These are phyloP conservation scores for Gobionotothen gibberifrons DNA, from an alignment of 2,797 vertebrate species.

Conservation along the genomic window DNA sequence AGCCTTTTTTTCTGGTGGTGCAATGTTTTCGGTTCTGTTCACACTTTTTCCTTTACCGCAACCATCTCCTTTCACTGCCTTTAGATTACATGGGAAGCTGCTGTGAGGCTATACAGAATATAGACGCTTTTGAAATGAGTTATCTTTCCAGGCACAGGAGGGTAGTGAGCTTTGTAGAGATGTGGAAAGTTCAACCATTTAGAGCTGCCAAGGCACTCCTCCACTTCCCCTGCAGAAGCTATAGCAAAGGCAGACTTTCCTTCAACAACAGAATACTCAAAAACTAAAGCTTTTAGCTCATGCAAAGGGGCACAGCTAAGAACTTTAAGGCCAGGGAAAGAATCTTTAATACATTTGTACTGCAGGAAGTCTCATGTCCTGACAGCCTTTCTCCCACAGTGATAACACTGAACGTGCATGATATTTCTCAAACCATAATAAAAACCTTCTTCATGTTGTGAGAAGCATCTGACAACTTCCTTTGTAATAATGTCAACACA, in stretches of 20 bases:
- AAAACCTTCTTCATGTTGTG: too few relatives aligned
- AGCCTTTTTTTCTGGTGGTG: background rate
- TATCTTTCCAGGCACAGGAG: conserved; percentile 8
- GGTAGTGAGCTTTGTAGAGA: background rate
- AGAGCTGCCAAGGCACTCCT: too few relatives aligned
- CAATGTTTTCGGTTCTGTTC: background rate
- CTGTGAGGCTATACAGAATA: background rate
- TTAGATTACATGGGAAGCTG: conserved; percentile 10
- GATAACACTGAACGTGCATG: background rate
- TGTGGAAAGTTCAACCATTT: too few relatives aligned
- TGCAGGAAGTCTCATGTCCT: background rate
- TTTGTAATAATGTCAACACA: too few relatives aligned
- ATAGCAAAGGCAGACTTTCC: background rate
- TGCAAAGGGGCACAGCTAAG: background rate
- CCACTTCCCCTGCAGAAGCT: too few relatives aligned
- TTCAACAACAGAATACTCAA: background rate
- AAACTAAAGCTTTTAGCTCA: background rate
- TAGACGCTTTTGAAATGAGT: conserved; percentile 13
- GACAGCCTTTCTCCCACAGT: background rate
- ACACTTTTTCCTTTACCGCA: conserved; percentile 4
- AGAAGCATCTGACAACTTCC: too few relatives aligned
- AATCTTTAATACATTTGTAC: too few relatives aligned
- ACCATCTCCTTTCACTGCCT: conserved; percentile 1
- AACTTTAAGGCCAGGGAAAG: too few relatives aligned
- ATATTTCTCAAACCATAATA: background rate